These are phyloP conservation scores for Sorex maritimensis DNA, from an alignment of 2,797 vertebrate species.

Conservation along the genomic window DNA sequence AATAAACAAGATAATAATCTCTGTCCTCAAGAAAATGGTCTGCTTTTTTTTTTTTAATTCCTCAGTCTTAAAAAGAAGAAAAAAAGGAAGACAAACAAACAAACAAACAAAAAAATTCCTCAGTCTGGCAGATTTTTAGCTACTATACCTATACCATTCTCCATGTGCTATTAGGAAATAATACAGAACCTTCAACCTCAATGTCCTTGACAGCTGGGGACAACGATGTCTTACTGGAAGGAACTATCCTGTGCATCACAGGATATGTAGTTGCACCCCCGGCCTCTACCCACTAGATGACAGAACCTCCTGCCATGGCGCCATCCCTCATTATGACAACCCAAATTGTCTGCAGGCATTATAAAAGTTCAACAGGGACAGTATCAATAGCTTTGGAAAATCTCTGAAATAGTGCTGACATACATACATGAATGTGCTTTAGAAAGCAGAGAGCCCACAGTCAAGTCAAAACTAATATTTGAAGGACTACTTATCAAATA, in stretches of 20 bases:
- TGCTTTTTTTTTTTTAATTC: neutral
- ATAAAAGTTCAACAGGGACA: neutral
- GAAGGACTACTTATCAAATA: conserved; percentile 54
- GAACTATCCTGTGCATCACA: neutral
- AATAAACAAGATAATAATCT: conserved; percentile 11
- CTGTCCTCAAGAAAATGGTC: conserved; percentile 18
- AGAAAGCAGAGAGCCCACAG: conserved; percentile 49
- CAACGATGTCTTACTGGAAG: neutral
- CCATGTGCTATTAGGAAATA: neutral
- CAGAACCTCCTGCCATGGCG: neutral
- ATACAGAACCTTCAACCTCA: neutral
- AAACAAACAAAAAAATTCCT: no score
- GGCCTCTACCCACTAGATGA: neutral
- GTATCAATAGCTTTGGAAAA: conserved; percentile 30
- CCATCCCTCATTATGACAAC: neutral
- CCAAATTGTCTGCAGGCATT: neutral
- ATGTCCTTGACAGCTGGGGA: neutral
- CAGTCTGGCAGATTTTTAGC: neutral
- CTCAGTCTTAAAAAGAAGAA: neutral
- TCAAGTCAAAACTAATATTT: conserved; percentile 70
- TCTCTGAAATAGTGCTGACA: conserved; percentile 62
- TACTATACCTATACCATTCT: neutral
- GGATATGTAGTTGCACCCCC: neutral
- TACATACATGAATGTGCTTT: conserved; percentile 66
- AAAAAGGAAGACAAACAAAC: no score